Conservation (phyloP, 2,797 vertebrate species). For the Enteromius argenteus region DNA sequence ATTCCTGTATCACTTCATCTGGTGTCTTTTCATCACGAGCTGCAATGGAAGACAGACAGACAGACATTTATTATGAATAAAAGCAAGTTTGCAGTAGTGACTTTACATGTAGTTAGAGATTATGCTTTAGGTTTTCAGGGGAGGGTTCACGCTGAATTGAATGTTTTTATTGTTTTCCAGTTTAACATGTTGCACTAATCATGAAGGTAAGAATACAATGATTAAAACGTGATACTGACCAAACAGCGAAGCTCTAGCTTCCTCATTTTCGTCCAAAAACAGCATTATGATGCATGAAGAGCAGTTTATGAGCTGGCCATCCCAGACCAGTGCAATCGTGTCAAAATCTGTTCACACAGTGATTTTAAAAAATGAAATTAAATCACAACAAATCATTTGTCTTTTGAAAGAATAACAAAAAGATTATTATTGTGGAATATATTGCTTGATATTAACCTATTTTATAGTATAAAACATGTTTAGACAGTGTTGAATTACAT, state of each 20-base stretch:
- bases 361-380: not conserved
- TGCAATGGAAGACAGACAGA: constrained; percentile 22
- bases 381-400: not conserved
- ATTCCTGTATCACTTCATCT: constrained; percentile 33
- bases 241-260: constrained; percentile 31
- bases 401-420: not conserved
- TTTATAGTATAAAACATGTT: not conserved
- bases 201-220: not conserved
- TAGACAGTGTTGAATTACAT: not conserved
- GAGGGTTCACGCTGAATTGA: not conserved
- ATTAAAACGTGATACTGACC: constrained; percentile 41
- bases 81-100: too few relatives aligned
- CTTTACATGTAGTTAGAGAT: not conserved
- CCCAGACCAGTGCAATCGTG: constrained; percentile 27
- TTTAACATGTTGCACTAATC: constrained; percentile 8
- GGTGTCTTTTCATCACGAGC: constrained; percentile 35
- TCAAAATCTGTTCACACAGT: not conserved
- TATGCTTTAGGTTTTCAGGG: not conserved
- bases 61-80: not conserved
- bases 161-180: not conserved
- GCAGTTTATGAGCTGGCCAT: constrained; percentile 53
- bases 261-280: not conserved
- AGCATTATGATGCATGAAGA: constrained; percentile 40
- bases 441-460: not conserved
- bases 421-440: not conserved